These are phyloP conservation scores for Spodoptera littoralis DNA, from an alignment of 2,888 invertebrate species.

Conservation along the genomic window DNA sequence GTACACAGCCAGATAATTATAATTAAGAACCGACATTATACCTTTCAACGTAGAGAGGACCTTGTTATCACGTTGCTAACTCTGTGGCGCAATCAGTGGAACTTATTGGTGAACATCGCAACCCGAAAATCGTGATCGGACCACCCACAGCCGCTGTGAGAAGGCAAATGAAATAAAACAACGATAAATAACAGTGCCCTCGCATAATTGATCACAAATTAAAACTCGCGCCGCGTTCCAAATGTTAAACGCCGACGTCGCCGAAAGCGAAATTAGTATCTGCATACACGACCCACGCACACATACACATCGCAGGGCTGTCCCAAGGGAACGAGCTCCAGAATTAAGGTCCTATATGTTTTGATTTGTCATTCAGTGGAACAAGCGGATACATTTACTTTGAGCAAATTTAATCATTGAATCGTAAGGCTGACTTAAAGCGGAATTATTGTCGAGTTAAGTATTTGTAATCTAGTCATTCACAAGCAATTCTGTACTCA, in stretches of 20 bases:
- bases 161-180: slow-evolving; percentile 88
- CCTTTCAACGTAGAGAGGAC: slow-evolving; percentile 1
- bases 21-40: neutral
- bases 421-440: slow-evolving; percentile 12
- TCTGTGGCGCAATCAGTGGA: slow-evolving; percentile 83
- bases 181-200: slow-evolving; percentile 87
- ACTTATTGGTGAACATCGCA: slow-evolving; percentile 83
- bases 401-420: slow-evolving; percentile 16
- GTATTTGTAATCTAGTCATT: slow-evolving; percentile 39
- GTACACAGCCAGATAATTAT: too few relatives aligned
- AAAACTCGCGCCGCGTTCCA: slow-evolving; percentile 86
- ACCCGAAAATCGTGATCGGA: slow-evolving; percentile 86
- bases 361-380: slow-evolving; percentile 47
- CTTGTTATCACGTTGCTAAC: slow-evolving; percentile 65
- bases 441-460: slow-evolving; percentile 9
- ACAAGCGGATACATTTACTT: slow-evolving; percentile 16
- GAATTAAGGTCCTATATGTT: slow-evolving; percentile 23
- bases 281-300: slow-evolving; percentile 66
- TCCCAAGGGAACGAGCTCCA: slow-evolving; percentile 52
- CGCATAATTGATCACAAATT: slow-evolving; percentile 89
- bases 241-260: slow-evolving; percentile 83
- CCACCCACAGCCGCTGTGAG: slow-evolving; percentile 86
- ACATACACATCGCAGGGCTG: slow-evolving; percentile 56
- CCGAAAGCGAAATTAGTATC: slow-evolving; percentile 85
- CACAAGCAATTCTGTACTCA: slow-evolving; percentile 41